Percentiles rank a stretch among this genome's conserved stretches.
These are phyloP conservation scores for Trachemys scripta DNA, from an alignment of 2,113 vertebrate species.

Conservation along the genomic window DNA sequence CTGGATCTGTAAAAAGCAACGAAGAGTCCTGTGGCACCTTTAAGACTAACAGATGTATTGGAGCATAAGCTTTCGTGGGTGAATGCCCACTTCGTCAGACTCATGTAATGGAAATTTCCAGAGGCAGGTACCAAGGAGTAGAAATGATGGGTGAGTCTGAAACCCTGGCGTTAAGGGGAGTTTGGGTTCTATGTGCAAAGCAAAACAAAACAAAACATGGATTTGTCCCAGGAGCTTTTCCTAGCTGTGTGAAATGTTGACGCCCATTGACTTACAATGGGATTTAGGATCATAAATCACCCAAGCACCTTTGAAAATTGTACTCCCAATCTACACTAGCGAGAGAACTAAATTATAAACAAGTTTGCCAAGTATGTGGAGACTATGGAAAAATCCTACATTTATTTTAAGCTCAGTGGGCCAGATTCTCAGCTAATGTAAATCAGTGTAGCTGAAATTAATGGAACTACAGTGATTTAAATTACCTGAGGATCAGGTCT, in stretches of 20 bases:
- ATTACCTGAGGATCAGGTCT: not conserved
- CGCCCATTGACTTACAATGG: not conserved
- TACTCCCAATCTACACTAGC: not conserved
- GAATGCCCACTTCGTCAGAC: too few relatives aligned
- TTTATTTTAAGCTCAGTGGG: not conserved
- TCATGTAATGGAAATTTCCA: too few relatives aligned
- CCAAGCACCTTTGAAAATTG: not conserved
- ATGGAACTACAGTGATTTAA: accelerated
- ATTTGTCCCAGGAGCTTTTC: not conserved
- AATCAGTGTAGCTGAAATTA: not conserved
- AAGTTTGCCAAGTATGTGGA: too few relatives aligned
- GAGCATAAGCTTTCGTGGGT: too few relatives aligned
- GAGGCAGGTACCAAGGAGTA: not conserved
- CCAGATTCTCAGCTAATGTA: not conserved
- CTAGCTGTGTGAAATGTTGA: not conserved
- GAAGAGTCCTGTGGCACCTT: too few relatives aligned
- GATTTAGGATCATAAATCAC: accelerated
- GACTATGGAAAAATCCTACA: not conserved
- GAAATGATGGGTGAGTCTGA: accelerated
- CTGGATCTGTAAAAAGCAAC: too few relatives aligned
- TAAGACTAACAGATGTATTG: too few relatives aligned
- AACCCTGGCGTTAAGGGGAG: accelerated
- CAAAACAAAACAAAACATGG: too few relatives aligned
- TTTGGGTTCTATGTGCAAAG: not conserved
- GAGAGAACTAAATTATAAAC: not conserved